Percentiles rank a stretch among this genome's conserved stretches.
Evolutionary conservation across 2,888 invertebrate genomes (phyloP).

Genomic region (Rutpela maculata): DNA sequence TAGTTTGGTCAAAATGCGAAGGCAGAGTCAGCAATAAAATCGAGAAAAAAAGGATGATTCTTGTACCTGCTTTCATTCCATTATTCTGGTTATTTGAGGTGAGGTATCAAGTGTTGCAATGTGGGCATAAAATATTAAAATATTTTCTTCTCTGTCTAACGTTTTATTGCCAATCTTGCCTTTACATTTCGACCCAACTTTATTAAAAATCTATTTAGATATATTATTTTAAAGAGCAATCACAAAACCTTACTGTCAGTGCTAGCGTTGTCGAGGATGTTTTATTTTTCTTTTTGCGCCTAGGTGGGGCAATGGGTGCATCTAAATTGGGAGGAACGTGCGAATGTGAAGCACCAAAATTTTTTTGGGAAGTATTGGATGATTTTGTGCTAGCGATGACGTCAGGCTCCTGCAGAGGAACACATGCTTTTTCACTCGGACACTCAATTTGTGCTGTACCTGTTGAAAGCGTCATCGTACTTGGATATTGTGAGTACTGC

Average conservation of each 20-base stretch:
- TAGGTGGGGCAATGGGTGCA: constrained; percentile 85
- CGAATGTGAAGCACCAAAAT: constrained; percentile 47
- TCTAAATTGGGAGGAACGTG: constrained; percentile 61
- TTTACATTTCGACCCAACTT: too few relatives aligned
- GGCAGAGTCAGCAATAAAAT: too few relatives aligned
- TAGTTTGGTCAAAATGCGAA: too few relatives aligned
- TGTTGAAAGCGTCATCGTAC: constrained; percentile 68
- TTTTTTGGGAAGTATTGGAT: constrained; percentile 74
- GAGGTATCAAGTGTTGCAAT: too few relatives aligned
- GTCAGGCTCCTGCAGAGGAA: constrained; percentile 88
- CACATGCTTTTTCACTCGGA: constrained; percentile 61
- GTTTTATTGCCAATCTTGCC: too few relatives aligned
- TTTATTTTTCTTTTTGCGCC: constrained; percentile 83
- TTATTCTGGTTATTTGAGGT: too few relatives aligned
- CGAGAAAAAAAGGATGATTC: too few relatives aligned
- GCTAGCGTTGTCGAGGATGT: constrained; percentile 51
- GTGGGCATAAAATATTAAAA: too few relatives aligned
- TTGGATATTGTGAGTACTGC: constrained; percentile 70
- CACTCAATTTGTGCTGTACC: constrained; percentile 42
- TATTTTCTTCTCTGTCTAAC: too few relatives aligned
- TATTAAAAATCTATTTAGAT: too few relatives aligned
- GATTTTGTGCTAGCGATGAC: constrained; percentile 94
- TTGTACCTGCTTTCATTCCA: too few relatives aligned
- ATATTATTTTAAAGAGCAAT: neutral
- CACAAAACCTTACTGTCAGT: constrained; percentile 58